Evolutionary conservation across 2,797 vertebrate species (phyloP), one percentile per base, ranked within the genome.

Genomic region (Falco naumanni): DNA sequence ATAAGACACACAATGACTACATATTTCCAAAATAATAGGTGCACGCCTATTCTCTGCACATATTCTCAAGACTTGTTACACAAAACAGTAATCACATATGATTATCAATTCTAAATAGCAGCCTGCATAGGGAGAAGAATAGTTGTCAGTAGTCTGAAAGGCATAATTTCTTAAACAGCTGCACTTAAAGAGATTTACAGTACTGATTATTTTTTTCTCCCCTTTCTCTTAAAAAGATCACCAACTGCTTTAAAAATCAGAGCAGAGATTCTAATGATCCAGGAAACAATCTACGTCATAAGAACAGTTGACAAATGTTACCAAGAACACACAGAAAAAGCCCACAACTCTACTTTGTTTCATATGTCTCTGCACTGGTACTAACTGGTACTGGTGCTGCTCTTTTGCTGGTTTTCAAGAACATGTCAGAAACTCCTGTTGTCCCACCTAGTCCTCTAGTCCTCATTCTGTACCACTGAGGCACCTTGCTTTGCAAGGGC

Each of bases 121-220:
- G 28, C 3, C 41, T 89, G n/a, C 57, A 84, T 0, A 54, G 15
- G 0, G 2, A 70, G 22, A 64, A 56, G 10, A 77, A 70, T 2
- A 71, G 16, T 9, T 84, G 37, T 7, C 51, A 70, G 8, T 16
- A 66, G 56, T 48, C 34, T 51, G 17, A 79, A 84, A 89, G 13
- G 22, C 34, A 45, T 17, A 22, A 50, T 80, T 85, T 93, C 78
- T 90, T 61, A 63, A 72, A 82, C 24, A 75, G 76, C 10, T 75
- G 43, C n/a, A 64, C 28, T 48, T 47, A 48, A 60, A 60, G 54
- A 70, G 16, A 28, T 71, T 59, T 72, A 34, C 19, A 51, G 31
- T 12, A 11, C 10, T n/a, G 31, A 48, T 16, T 43, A 16, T 43
- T 43, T 43, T 43, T 43, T 43, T 43, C 15, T 43, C 41, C 15